A percentile compares a stretch with the other conserved stretches of the same genome.
Evolutionary conservation across 2,797 vertebrate species (phyloP).

Genomic region (Acanthurus lineatus): DNA sequence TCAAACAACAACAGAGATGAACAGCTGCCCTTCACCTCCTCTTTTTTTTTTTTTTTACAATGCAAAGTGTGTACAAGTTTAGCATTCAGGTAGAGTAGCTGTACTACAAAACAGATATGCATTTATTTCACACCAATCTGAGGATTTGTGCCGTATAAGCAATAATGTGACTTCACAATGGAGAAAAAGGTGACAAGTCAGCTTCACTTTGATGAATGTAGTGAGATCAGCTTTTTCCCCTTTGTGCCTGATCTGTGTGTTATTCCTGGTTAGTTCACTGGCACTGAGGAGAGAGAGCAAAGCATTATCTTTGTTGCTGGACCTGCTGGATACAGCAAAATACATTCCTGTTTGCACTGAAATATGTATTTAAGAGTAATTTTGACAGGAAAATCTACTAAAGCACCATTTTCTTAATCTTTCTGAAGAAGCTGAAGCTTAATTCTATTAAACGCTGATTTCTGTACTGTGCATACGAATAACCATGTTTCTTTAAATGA

Average conservation of each 20-base stretch:
- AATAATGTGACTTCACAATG: conserved; percentile 36
- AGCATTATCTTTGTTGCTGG: background rate
- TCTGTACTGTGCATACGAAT: background rate
- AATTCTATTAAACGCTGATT: background rate
- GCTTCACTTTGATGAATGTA: conserved; percentile 44
- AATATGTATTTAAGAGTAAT: no score
- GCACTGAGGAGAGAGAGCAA: background rate
- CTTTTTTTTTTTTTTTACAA: conserved; percentile 15
- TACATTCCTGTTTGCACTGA: background rate
- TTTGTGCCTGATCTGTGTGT: conserved; percentile 31
- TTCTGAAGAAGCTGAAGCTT: no score
- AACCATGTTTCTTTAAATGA: background rate
- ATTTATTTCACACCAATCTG: conserved; percentile 15
- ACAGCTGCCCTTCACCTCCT: conserved; percentile 10
- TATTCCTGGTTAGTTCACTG: background rate
- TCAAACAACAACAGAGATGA: conserved; percentile 63
- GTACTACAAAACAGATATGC: conserved; percentile 31
- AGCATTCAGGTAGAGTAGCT: conserved; percentile 36
- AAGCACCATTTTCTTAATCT: no score
- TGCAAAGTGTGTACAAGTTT: conserved; percentile 43
- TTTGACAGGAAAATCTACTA: no score
- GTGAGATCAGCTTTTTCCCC: conserved; percentile 3
- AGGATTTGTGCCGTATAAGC: conserved; percentile 42
- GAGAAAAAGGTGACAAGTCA: conserved; percentile 44
- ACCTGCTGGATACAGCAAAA: background rate